Conservation (phyloP, 2,888 invertebrate genomes). For the Drosophila niveifrons region DNA sequence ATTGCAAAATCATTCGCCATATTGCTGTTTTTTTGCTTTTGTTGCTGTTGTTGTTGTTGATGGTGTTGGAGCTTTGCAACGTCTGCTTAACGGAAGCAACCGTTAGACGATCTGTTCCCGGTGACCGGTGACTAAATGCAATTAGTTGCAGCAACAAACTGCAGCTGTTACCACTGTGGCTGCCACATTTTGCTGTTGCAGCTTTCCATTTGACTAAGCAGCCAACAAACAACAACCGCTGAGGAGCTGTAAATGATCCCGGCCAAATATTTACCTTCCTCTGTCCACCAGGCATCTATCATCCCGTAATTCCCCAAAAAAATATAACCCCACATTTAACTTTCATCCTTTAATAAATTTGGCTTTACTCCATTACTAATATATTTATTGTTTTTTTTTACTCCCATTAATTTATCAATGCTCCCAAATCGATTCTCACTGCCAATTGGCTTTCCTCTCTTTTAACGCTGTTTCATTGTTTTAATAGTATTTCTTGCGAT, state of each 20-base stretch:
- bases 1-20: conserved; percentile 60
- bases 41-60: too few species aligned
- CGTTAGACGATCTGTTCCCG: conserved; percentile 73
- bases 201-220: conserved; percentile 74
- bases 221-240: conserved; percentile 45
- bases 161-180: conserved; percentile 61
- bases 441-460: neutral
- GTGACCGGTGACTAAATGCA: conserved; percentile 73
- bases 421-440: neutral
- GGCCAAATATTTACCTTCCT: conserved; percentile 52
- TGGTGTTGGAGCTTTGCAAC: conserved; percentile 23
- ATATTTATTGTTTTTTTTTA: conserved; percentile 4
- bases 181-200: conserved; percentile 27
- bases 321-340: conserved; percentile 11
- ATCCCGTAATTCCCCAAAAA: conserved; percentile 2
- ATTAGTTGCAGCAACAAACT: conserved; percentile 79
- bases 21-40: conserved; percentile 23
- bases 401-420: conserved; percentile 19
- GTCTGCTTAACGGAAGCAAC: conserved; percentile 76
- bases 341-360: neutral
- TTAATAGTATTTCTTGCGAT: neutral
- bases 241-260: conserved; percentile 56
- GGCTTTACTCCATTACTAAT: conserved; percentile 2
- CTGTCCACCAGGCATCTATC: conserved; percentile 28
- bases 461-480: neutral